phyloP scores from a whole-genome alignment of 1,140 invertebrate genomes.

The Drosophila jambulina region DNA sequence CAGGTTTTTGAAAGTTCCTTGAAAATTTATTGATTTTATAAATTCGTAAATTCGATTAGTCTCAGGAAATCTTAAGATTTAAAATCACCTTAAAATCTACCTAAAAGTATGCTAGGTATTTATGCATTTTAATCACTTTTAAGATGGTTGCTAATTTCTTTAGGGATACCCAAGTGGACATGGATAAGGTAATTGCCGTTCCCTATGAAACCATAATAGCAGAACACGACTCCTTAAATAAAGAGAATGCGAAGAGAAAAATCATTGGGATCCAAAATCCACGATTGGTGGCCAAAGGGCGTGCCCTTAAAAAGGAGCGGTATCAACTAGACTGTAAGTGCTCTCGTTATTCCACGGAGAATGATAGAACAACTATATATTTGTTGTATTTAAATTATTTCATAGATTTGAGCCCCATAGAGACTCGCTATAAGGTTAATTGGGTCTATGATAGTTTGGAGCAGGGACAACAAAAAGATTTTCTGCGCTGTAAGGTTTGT shows the following conservation, averaged over 20 bases:
- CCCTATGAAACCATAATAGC: slow-evolving; percentile 22
- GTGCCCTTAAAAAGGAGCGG: not conserved
- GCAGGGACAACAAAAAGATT: slow-evolving; percentile 25
- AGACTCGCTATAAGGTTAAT: slow-evolving; percentile 55
- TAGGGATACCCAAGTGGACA: slow-evolving; percentile 57
- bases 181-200: slow-evolving; percentile 29
- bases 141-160: not conserved
- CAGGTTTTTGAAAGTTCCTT: not conserved
- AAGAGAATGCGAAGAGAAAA: slow-evolving; percentile 8
- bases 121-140: not conserved
- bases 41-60: no score
- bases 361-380: not conserved
- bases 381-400: not conserved
- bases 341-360: not conserved
- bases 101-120: not conserved
- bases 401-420: slow-evolving; percentile 45
- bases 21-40: not conserved
- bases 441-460: slow-evolving; percentile 38
- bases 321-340: slow-evolving; percentile 26
- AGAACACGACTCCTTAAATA: not conserved
- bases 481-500: slow-evolving; percentile 23
- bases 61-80: no score
- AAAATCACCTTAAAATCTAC: not conserved
- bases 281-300: not conserved
- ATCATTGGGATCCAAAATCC: slow-evolving; percentile 5